Evolutionary conservation across 1,140 invertebrate genomes (phyloP).

Genomic region (Lineus longissimus): DNA sequence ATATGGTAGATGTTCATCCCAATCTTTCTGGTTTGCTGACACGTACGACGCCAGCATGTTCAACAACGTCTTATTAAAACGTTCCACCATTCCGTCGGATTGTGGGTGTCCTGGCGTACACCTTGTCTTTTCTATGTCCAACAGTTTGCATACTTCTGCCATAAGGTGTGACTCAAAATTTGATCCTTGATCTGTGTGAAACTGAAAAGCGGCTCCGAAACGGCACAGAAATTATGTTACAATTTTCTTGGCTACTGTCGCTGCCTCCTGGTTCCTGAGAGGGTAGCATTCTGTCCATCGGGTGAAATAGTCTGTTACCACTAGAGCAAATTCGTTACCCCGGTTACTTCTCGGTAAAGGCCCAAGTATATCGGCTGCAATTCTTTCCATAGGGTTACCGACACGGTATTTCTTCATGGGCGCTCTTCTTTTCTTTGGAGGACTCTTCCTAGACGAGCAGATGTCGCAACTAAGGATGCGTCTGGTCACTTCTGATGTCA

Average conservation of each 20-base stretch:
- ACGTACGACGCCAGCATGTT: slow-evolving; percentile 20
- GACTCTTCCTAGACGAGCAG: slow-evolving; percentile 12
- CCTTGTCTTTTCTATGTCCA: slow-evolving; percentile 21
- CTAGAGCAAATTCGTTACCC: slow-evolving; percentile 34
- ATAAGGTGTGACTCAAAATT: slow-evolving; percentile 23
- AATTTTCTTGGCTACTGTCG: slow-evolving; percentile 38
- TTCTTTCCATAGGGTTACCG: slow-evolving; percentile 17
- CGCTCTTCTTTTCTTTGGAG: slow-evolving; percentile 8
- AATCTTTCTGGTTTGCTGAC: slow-evolving; percentile 14
- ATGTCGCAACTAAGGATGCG: slow-evolving; percentile 13
- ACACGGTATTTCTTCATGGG: not conserved
- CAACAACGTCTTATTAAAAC: slow-evolving; percentile 20
- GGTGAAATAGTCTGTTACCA: slow-evolving; percentile 33
- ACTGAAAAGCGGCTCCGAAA: slow-evolving; percentile 43
- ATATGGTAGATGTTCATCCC: slow-evolving; percentile 17
- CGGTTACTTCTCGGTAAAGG: slow-evolving; percentile 7
- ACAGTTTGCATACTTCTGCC: slow-evolving; percentile 18
- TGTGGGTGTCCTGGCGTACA: slow-evolving; percentile 23
- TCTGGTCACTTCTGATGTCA: slow-evolving; percentile 5
- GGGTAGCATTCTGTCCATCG: slow-evolving; percentile 28
- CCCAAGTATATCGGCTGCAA: slow-evolving; percentile 17
- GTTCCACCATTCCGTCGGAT: slow-evolving; percentile 25
- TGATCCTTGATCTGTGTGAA: slow-evolving; percentile 46
- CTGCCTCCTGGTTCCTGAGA: slow-evolving; percentile 24
- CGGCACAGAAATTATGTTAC: slow-evolving; percentile 36